Evolutionary conservation across 2,113 vertebrate species (phyloP), one percentile per base, ranked within the genome.

Genomic region (Microtus ochrogaster): DNA sequence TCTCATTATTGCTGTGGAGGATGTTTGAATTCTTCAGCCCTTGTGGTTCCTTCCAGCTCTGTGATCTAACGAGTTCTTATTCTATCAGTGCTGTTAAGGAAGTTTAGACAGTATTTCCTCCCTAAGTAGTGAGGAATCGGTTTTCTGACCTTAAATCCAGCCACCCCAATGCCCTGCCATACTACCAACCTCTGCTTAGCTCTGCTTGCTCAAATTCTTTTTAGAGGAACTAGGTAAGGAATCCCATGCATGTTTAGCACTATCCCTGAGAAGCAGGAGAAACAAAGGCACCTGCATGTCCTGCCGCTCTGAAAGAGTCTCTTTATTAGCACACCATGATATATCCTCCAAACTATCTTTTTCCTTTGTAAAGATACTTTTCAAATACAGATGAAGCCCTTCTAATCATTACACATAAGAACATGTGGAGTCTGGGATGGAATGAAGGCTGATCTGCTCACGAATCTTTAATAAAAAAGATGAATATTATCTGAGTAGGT

Each of bases 191-290:
- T 97, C 92, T 97, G 72, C 96, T 97, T 84, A 41, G 70, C 70
- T 94, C 82, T 92, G n/a, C 16, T 92, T 82, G n/a, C 5, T 94
- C 83, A 8, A 96, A 97, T 97, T 94, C 98, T 97, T 98, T 97
- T 97, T 55, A 97, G 95, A 92, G 94, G 86, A 98, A 94, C 94
- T 96, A 97, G 95, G 88, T 91, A 66, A 98, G 96, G 98, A 98
- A 98, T 98, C 96, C 70, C 87, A 92, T 90, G 97, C 92, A 86
- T 98, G 96, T 39, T 83, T 97, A 93, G 95, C 97, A 97, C 96
- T 94, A 95, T 89, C 89, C 44, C 66, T 68, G 78, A 97, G 97
- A 98, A 95, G 97, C 78, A 97, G 97, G 94, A 36, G 97, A 94
- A 97, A 95, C 81, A 95, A 97, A 76, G 94, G 73, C 89, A 84